Base-by-base conservation (phyloP, 2,113 vertebrate genomes). In the Camelus bactrianus region DNA sequence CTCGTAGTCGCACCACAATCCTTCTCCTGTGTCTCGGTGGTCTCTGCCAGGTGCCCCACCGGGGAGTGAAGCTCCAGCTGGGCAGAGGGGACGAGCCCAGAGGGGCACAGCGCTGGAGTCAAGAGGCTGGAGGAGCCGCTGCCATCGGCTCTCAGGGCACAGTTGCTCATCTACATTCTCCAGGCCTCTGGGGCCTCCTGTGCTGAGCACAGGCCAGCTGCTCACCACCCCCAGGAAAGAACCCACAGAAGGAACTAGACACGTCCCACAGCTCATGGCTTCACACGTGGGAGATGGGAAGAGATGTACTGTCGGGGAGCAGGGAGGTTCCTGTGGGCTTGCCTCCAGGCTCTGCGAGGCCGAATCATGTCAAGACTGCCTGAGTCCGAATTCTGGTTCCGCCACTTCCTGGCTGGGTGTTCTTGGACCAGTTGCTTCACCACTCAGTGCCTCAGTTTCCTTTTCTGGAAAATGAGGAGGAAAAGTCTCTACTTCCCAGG, bases 1-100 rank as follows among this genome's bases (percentile, higher is more conserved):
- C 42, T 46, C 50, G 2, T n/a, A 42, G 13, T 24, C 0, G 0
- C 6, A 32, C 19, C 28, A 2, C 48, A 20, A 2, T 15, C 48
- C 60, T 54, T 48, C 69, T 30, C 54, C 73, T 48, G 12, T 26
- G 12, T 38, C 69, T 73, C 38, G 38, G 54, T 8, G 2, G 35
- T 62, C 48, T 50, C 93, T 67, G 42, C 48, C 38, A 17, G 9
- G 28, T 17, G 35, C 24, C 85, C 69, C 48, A 8, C 19, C n/a
- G 77, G 62, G 3, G 7, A 79, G 32, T 73, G 64, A 79, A 70
- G 17, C 50, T 92, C 48, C 79, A 75, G 35, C 46, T 6, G 1
- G 72, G 52, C 42, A 72, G 15, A 38, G 42, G 20, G 24, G 32
- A 65, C 24, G 42, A 83, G 8, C 42, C 4, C 0, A 28, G 26